A percentile compares a stretch with the other conserved stretches of the same genome.
Conservation (phyloP, 2,888 invertebrate species). For the Tiliacea citrago region DNA sequence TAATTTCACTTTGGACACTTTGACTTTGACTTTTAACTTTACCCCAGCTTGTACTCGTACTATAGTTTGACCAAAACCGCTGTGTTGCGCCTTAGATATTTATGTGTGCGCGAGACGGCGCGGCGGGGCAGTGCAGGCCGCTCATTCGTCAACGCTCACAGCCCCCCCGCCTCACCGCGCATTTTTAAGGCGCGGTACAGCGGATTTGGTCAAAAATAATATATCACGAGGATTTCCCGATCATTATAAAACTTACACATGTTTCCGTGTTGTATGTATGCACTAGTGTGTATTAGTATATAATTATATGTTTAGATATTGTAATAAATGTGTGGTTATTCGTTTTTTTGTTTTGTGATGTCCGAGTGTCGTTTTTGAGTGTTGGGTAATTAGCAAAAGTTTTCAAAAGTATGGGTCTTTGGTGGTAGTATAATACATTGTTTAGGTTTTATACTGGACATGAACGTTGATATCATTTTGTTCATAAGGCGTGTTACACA, state of each 20-base stretch:
- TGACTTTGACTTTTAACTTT: conserved; percentile 14
- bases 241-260: background rate
- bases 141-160: too few species aligned
- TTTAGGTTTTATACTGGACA: background rate
- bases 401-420: background rate
- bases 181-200: too few species aligned
- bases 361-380: conserved; percentile 44
- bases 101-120: too few species aligned
- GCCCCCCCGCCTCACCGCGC: too few species aligned
- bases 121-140: too few species aligned
- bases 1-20: background rate
- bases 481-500: background rate
- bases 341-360: conserved; percentile 48
- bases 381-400: conserved; percentile 25
- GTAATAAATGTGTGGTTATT: conserved; percentile 33
- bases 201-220: too few species aligned
- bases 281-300: conserved; percentile 3
- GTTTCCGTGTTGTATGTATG: background rate
- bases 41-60: background rate
- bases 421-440: background rate
- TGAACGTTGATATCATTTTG: background rate
- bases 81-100: too few species aligned
- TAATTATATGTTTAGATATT: conserved; percentile 46
- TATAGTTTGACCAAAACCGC: too few species aligned
- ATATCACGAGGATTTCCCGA: background rate